These are phyloP conservation scores for Pyrocoelia pectoralis DNA, from an alignment of 2,888 invertebrate species.

Conservation along the genomic window DNA sequence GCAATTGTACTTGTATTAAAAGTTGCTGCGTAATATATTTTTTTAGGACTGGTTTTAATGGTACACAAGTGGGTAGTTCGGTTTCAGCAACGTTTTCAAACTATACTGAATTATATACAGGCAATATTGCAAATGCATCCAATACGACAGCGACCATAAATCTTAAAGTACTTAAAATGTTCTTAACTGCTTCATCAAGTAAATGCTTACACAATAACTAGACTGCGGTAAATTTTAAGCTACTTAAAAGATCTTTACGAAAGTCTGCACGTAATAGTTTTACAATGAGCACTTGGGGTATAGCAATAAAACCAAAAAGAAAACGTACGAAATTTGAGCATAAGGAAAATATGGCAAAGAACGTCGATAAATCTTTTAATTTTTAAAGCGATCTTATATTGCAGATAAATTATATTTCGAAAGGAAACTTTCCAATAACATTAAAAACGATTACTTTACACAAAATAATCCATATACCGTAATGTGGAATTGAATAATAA, in stretches of 20 bases:
- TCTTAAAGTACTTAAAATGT: slow-evolving; percentile 13
- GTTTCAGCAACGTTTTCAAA: not conserved
- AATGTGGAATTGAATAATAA: not conserved
- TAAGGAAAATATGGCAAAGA: too few species aligned
- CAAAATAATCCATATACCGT: not conserved
- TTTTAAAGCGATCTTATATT: slow-evolving; percentile 30
- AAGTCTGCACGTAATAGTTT: slow-evolving; percentile 8
- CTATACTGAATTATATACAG: slow-evolving; percentile 1
- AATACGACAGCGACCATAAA: slow-evolving; percentile 6
- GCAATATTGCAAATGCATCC: slow-evolving; percentile 11
- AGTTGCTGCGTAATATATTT: too few species aligned
- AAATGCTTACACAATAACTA: slow-evolving; percentile 12
- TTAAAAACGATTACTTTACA: not conserved
- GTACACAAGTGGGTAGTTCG: slow-evolving; percentile 1
- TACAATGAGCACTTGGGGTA: slow-evolving; percentile 6
- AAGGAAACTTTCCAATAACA: not conserved
- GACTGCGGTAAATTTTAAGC: slow-evolving; percentile 12
- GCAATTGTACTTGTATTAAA: too few species aligned
- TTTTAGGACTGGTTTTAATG: not conserved
- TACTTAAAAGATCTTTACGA: slow-evolving; percentile 10
- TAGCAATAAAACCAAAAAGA: not conserved
- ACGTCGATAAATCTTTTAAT: slow-evolving; percentile 28
- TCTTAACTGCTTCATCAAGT: slow-evolving; percentile 11
- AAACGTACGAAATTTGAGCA: not conserved
- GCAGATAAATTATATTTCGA: slow-evolving; percentile 25